Evolutionary conservation across 2,797 vertebrate species (phyloP).

Genomic region (Malurus splendens): DNA sequence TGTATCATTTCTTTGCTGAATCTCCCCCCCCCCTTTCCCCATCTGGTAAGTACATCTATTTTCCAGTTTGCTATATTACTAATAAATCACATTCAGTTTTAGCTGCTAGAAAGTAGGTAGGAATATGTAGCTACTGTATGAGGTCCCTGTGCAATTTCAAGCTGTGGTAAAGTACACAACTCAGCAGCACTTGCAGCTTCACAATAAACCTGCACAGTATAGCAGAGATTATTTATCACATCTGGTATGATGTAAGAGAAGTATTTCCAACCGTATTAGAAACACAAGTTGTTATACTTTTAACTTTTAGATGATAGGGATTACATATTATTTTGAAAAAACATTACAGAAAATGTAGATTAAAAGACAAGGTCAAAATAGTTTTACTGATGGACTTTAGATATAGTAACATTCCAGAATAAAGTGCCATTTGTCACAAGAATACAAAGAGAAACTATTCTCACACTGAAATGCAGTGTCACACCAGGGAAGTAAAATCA

Average conservation of each 20-base stretch:
- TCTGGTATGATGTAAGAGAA: rapidly evolving
- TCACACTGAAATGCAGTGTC: background rate
- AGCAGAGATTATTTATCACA: background rate
- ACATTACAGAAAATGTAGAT: background rate
- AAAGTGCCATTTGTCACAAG: background rate
- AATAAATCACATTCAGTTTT: background rate
- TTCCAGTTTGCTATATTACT: background rate
- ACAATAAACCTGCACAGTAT: background rate
- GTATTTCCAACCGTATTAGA: background rate
- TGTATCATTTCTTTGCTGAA: background rate
- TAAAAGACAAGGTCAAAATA: background rate
- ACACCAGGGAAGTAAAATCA: background rate
- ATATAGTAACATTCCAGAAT: background rate
- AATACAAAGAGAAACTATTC: background rate
- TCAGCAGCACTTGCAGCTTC: background rate
- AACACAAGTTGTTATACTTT: background rate
- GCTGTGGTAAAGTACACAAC: background rate
- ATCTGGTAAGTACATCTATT: background rate
- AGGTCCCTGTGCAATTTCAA: background rate
- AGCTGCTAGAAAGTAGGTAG: background rate
- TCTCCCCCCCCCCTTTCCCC: rapidly evolving
- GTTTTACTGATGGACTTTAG: background rate
- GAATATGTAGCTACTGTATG: background rate
- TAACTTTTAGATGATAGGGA: background rate
- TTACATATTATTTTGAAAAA: background rate